Percentiles rank a stretch among this genome's conserved stretches.
Conservation (phyloP, 2,888 invertebrate genomes). For the Blastobasis lacticolella region DNA sequence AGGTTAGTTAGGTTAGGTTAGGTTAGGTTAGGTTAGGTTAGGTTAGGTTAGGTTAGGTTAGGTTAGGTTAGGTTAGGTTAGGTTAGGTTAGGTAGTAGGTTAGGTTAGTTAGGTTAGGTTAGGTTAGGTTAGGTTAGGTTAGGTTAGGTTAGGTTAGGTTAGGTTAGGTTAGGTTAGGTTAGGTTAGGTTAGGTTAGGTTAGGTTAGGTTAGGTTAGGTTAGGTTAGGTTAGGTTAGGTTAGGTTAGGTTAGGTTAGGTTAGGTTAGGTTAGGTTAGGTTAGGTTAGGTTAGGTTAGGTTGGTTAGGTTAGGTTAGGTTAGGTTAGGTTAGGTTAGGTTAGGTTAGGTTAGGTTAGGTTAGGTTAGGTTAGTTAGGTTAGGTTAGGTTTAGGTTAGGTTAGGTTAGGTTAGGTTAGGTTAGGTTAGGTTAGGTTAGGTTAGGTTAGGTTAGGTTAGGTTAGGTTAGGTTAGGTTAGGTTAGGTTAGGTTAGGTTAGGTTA, state of each 20-base stretch:
- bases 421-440: slow-evolving; percentile 12
- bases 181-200: slow-evolving; percentile 15
- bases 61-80: slow-evolving; percentile 8
- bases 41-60: slow-evolving; percentile 9
- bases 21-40: slow-evolving; percentile 8
- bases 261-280: slow-evolving; percentile 17
- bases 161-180: slow-evolving; percentile 14
- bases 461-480: slow-evolving; percentile 11
- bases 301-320: slow-evolving; percentile 14
- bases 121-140: slow-evolving; percentile 17
- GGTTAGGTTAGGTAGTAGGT: slow-evolving; percentile 10
- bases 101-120: slow-evolving; percentile 5
- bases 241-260: slow-evolving; percentile 18
- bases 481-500: slow-evolving; percentile 10
- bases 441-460: slow-evolving; percentile 12
- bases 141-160: slow-evolving; percentile 15
- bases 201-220: slow-evolving; percentile 16
- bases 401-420: slow-evolving; percentile 5
- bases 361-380: slow-evolving; percentile 11
- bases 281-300: slow-evolving; percentile 14
- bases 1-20: slow-evolving; percentile 11
- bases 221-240: slow-evolving; percentile 15
- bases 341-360: slow-evolving; percentile 13
- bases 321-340: slow-evolving; percentile 15
- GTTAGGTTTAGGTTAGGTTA: slow-evolving; percentile 7